Evolutionary conservation across 2,888 invertebrate species (phyloP), one percentile per base, ranked within the genome.

Genomic region (Drosophila helvetica): DNA sequence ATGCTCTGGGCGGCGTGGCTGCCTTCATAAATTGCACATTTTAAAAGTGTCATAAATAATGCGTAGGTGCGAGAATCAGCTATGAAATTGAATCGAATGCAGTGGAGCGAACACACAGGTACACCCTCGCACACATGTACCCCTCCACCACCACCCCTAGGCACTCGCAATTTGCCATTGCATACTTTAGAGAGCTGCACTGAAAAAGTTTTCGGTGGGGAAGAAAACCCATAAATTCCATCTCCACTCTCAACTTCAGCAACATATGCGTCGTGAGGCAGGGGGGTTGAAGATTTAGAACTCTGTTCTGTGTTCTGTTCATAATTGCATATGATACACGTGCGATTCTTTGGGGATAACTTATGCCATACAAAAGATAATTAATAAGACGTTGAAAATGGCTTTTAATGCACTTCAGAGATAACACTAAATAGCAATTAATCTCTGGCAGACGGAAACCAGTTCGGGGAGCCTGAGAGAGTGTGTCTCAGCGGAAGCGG

Each of bases 21-120:
- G 62, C 64, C 54, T 25, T 63, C 79, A 81, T 83, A 83, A 83
- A 83, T 87, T 83, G 80, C 73, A 82, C 82, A 81, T 85, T 83
- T 82, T 82, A 77, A 81, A 82, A 87, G 87, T 70, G 75, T 69
- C 85, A 78, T 82, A 82, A 82, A 82, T 87, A 85, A 68, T 73
- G 82, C 64, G 70, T 84, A 87, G 85, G 82, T 87, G 82, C 69
- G 64, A 75, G 74, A 57, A 57, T 61, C 72, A 67, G 55, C 68
- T 60, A 64, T 59, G 74, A 70, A 81, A 84, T 86, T 78, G 86
- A 78, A 83, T 83, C 56, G 83, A 73, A 72, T 77, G 69, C 74
- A 64, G 71, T 22, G 27, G 30, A 18, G 70, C 70, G 60, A 48
- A 58, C 51, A 15, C 33, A 38, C 38, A 48, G 15, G 1, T 18